Evolutionary conservation across 1,140 invertebrate species (phyloP), one percentile per base, ranked within the genome.

Genomic region (Macrosteles quadrilineatus): DNA sequence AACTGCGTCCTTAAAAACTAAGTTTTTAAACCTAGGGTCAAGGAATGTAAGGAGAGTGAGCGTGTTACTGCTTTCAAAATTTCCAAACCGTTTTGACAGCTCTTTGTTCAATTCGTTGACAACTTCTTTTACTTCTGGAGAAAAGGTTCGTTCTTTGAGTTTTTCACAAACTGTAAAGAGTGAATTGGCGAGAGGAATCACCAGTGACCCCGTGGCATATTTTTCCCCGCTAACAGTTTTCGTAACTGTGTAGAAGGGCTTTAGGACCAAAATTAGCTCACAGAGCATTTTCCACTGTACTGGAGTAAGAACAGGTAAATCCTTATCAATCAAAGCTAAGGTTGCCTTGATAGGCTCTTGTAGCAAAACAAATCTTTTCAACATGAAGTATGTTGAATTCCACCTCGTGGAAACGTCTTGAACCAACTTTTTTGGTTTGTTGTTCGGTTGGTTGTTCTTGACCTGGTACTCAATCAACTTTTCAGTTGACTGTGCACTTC

Each of bases 361-460:
- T 32, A 64, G 29, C 32, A 21, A 25, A 12, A 32, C 31, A 19
- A 64, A 40, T 17, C 29, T 29, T 32, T 64, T 27, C 12, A 64
- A 32, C 59, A 64, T 64, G 31, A 9, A 64, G 32, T 19, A 64
- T 64, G 29, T 64, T 11, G 32, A 64, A 17, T 64, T 64, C 59
- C 59, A 64, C 29, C 59, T 25, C 14, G 57, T 62, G 25, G 3
- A 27, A 27, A 62, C 57, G 29, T 62, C 29, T 31, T 62, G 57
- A n/a, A 27, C 14, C 14, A 62, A 31, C 23, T 62, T 62, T 62
- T 62, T 62, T 30, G 57, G 57, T 6, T n/a, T 25, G 23, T 53
- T 53, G 17, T 53, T 25, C 47, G 23, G 23, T 19, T 25, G n/a
- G n/a, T 32, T 40, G n/a, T 32, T 40, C 6, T 36, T 64, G n/a